Conservation (phyloP, 2,797 vertebrate genomes). For the Gadopsis bispinosus region DNA sequence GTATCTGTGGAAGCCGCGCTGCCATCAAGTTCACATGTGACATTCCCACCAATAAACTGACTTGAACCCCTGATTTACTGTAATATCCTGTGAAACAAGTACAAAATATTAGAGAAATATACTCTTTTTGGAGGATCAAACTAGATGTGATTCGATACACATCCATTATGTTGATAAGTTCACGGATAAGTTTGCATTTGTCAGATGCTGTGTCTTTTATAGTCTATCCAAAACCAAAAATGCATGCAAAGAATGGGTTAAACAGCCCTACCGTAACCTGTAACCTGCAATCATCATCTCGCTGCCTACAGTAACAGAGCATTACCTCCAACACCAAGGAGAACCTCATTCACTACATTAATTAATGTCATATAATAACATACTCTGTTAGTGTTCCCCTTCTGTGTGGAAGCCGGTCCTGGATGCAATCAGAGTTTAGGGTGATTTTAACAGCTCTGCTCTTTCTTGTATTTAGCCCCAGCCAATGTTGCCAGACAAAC, state of each 20-base stretch:
- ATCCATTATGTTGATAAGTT: conserved; percentile 34
- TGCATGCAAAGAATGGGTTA: background rate
- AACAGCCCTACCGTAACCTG: background rate
- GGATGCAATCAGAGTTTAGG: background rate
- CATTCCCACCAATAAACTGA: conserved; percentile 30
- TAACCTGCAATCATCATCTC: background rate
- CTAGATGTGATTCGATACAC: background rate
- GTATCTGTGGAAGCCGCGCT: conserved; percentile 45
- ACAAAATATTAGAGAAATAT: conserved; percentile 12
- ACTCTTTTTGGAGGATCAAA: background rate
- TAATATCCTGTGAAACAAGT: conserved; percentile 13
- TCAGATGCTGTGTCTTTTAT: background rate
- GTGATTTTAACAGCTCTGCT: background rate
- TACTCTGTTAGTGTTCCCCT: background rate
- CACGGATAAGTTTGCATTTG: conserved; percentile 35
- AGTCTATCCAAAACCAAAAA: background rate
- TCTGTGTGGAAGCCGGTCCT: conserved; percentile 2
- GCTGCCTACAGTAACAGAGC: background rate
- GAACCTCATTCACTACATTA: background rate
- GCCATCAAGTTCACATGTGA: conserved; percentile 35
- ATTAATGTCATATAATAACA: too few relatives aligned
- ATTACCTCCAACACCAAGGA: background rate
- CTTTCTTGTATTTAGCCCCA: conserved; percentile 4
- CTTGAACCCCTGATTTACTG: conserved; percentile 35
- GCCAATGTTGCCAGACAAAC: background rate